Percentiles rank a stretch among this genome's conserved stretches.
Evolutionary conservation across 2,113 vertebrate species (phyloP).

Genomic region (Scomber colias): DNA sequence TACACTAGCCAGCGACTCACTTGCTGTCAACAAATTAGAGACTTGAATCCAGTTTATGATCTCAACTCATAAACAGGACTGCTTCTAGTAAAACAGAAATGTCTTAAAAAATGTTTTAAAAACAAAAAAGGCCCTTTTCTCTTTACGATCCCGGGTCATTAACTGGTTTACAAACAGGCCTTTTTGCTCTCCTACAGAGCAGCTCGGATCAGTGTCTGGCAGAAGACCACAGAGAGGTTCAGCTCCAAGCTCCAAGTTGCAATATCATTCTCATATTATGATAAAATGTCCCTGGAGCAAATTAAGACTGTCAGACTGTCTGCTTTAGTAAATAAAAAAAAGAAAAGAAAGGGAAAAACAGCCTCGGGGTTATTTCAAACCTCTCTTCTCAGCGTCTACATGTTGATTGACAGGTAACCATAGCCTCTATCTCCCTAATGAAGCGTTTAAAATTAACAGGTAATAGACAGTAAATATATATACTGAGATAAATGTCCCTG

Average conservation of each 20-base stretch:
- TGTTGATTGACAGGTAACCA: constrained; percentile 85
- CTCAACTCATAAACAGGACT: constrained; percentile 28
- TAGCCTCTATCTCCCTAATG: constrained; percentile 76
- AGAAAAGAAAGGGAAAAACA: neutral
- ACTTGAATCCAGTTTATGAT: constrained; percentile 30
- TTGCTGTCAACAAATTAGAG: constrained; percentile 26
- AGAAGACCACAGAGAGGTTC: neutral
- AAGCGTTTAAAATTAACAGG: constrained; percentile 87
- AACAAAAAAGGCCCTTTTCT: neutral
- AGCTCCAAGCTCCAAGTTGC: constrained; percentile 5
- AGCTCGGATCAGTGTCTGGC: neutral
- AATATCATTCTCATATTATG: neutral
- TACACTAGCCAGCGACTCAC: constrained; percentile 7
- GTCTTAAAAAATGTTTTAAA: constrained; percentile 25
- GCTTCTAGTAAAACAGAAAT: constrained; percentile 26
- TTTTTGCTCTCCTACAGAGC: neutral
- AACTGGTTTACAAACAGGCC: constrained; percentile 4
- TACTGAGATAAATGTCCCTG: constrained; percentile 83
- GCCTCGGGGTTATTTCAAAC: neutral
- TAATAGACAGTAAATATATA: constrained; percentile 88
- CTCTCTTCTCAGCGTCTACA: constrained; percentile 39
- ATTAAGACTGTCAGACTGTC: constrained; percentile 29
- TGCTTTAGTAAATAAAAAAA: neutral
- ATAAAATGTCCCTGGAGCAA: constrained; percentile 13
- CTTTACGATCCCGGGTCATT: neutral